Evolutionary conservation across 1,140 invertebrate genomes (phyloP).

Genomic region (Hydropsyche tenuis): DNA sequence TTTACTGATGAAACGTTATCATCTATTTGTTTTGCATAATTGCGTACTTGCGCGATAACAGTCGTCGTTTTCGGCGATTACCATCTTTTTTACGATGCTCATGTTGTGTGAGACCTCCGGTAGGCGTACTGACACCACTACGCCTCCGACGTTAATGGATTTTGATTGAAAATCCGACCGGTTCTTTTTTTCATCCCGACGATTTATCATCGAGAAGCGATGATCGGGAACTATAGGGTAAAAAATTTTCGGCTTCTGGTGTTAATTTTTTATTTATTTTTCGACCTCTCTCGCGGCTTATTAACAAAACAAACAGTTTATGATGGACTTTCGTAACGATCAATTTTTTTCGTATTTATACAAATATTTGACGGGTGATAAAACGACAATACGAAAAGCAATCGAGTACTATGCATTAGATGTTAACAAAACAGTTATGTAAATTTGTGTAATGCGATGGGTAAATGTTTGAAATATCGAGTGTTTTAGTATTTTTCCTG

Average conservation of each 20-base stretch:
- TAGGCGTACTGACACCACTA: background rate
- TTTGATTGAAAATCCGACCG: constrained; percentile 18
- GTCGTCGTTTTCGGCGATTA: background rate
- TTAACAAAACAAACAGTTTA: too few relatives aligned
- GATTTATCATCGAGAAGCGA: constrained; percentile 1
- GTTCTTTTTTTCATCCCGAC: constrained; percentile 3
- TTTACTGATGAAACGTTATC: background rate
- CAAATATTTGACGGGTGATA: too few relatives aligned
- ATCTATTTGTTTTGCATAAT: constrained; percentile 13
- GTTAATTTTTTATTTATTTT: constrained; percentile 15
- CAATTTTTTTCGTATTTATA: too few relatives aligned
- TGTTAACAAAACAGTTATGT: too few relatives aligned
- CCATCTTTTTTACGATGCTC: background rate
- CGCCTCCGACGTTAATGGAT: constrained; percentile 19
- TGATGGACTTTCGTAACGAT: too few relatives aligned
- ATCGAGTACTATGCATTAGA: too few relatives aligned
- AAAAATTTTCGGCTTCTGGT: constrained; percentile 17
- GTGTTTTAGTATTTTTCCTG: too few relatives aligned
- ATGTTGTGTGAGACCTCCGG: background rate
- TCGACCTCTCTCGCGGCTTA: too few relatives aligned
- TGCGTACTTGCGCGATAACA: background rate
- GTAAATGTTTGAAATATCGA: too few relatives aligned
- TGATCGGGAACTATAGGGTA: constrained; percentile 1
- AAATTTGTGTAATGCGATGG: too few relatives aligned
- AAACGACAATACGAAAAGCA: too few relatives aligned